Percentiles rank a stretch among this genome's conserved stretches.
Evolutionary conservation across 2,113 vertebrate genomes (phyloP).

Genomic region (Aramus guarauna): DNA sequence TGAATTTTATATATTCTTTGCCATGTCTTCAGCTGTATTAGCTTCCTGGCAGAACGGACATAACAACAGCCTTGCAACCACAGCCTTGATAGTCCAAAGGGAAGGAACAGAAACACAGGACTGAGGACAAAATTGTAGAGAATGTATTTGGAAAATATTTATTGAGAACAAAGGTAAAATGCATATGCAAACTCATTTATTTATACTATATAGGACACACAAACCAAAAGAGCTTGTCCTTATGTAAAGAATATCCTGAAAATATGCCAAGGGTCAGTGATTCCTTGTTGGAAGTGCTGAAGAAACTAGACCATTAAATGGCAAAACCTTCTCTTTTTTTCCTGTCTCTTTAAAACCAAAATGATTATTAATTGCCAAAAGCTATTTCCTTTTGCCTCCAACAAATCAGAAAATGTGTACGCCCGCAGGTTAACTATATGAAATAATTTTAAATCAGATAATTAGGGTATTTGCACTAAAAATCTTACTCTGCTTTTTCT

Average conservation of each 20-base stretch:
- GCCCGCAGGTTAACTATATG: background rate
- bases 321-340: background rate
- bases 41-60: background rate
- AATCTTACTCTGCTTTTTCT: background rate
- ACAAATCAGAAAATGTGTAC: background rate
- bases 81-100: background rate
- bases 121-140: background rate
- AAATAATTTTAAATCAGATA: background rate
- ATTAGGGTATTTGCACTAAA: background rate
- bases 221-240: background rate
- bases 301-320: background rate
- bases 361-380: background rate
- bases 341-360: background rate
- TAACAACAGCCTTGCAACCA: background rate
- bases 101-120: background rate
- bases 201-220: background rate
- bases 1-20: background rate
- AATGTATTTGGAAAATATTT: background rate
- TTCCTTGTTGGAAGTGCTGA: background rate
- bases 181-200: background rate
- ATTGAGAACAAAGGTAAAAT: background rate
- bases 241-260: background rate
- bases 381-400: background rate
- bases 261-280: background rate
- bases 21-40: background rate